A percentile compares a stretch with the other conserved stretches of the same genome.
These are phyloP conservation scores for Eublepharis macularius DNA, from an alignment of 2,113 vertebrate genomes.

Conservation along the genomic window DNA sequence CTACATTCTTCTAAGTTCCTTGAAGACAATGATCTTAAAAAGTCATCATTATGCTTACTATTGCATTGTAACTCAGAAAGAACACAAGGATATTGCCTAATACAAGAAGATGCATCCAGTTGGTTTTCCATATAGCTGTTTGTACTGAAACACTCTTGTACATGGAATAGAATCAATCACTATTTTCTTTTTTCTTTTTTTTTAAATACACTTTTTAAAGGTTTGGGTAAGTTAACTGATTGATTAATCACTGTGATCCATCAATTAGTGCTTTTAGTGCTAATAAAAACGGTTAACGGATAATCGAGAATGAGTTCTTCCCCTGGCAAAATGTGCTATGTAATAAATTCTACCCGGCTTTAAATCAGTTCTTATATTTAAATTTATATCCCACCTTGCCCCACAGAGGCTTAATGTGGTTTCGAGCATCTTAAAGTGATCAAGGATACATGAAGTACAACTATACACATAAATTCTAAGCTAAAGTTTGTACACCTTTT, in stretches of 20 bases:
- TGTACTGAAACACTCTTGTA: background rate
- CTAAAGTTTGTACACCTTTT: background rate
- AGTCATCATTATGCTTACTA: too few species aligned
- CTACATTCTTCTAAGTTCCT: too few species aligned
- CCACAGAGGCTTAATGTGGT: background rate
- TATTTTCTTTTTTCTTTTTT: background rate
- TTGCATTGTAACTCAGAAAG: background rate
- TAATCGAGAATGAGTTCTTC: background rate
- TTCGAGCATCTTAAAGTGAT: background rate
- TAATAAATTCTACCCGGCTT: background rate
- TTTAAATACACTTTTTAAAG: background rate
- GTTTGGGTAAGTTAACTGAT: background rate
- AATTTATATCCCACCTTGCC: background rate
- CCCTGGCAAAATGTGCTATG: background rate
- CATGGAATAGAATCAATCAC: background rate
- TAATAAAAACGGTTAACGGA: conserved; percentile 10
- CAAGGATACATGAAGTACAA: background rate
- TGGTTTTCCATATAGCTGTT: background rate
- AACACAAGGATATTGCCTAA: background rate
- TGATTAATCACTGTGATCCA: background rate
- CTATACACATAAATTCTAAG: background rate
- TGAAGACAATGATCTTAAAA: too few species aligned
- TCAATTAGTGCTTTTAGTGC: conserved; percentile 8
- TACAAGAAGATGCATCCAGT: background rate
- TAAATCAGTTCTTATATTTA: background rate